Base-by-base conservation (phyloP, 2,797 vertebrate genomes). In the Acipenser ruthenus region DNA sequence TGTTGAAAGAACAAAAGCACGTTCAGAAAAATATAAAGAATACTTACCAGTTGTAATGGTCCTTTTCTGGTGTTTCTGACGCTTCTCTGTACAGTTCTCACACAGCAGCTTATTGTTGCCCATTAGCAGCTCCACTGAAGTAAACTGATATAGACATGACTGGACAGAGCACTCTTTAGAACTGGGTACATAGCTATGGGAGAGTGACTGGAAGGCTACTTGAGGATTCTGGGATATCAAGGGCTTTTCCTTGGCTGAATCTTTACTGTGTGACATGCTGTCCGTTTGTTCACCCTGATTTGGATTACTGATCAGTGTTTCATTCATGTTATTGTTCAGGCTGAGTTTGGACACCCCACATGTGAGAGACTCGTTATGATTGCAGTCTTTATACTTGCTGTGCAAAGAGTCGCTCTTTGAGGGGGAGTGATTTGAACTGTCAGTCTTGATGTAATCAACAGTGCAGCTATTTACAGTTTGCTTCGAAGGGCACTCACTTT, bases 61-160 rank as follows among this genome's bases (percentile, higher is more conserved):
- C 84, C 88, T 94, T 70, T 84, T 89, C 64, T 87, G 88, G 74
- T 88, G 82, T 65, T 88, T 93, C 66, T 88, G 90, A 56, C 89
- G 84, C 73, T 86, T 89, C 65, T 94, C 92, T 0, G 95, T 95
- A 80, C 97, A 99, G 71, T 83, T 93, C 82, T 98, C 94, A 76
- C 97, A 99, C 6, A 97, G 88, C 70, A 99, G 92, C 78, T 94
- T 98, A 85, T 99, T 98, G 84, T 97, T 99, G 56, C 97, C 97
- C 94, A 98, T 98, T 11, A 99, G 87, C 58, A 98, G 88, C 62
- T 99, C 97, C 70, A 97, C 84, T n/a, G 94, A 96, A 23, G 97
- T 99, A 77, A 98, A 98, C 79, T 97, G 96, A 80, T 94, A 93
- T 67, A 98, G 93, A 80, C 97, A 99, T 74, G 96, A 97, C 86